phyloP scores from a whole-genome alignment of 2,797 vertebrate genomes.

The Pteronotus mesoamericanus region DNA sequence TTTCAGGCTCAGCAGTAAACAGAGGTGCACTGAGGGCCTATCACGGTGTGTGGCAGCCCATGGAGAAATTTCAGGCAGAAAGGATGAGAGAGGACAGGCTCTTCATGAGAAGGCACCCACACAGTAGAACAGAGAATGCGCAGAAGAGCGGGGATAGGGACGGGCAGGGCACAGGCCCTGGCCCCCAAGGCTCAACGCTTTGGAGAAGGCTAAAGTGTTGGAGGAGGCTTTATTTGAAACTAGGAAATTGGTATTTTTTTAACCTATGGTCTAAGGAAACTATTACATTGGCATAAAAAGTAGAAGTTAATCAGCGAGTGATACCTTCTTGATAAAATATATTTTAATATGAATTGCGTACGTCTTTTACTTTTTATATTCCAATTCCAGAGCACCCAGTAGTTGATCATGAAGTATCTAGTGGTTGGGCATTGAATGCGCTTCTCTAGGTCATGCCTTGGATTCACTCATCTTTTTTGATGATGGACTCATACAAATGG shows the following conservation, averaged over 20 bases:
- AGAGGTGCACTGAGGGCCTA: rapidly evolving
- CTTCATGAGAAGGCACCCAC: neutral
- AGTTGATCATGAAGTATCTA: neutral
- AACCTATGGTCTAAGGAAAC: neutral
- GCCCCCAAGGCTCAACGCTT: neutral
- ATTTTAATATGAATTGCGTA: neutral
- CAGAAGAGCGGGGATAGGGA: too few relatives aligned
- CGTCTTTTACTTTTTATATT: neutral
- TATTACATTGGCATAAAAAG: neutral
- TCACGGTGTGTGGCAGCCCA: rapidly evolving
- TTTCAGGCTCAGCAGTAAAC: neutral
- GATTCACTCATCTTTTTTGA: neutral
- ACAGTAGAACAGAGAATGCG: neutral
- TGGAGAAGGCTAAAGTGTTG: neutral
- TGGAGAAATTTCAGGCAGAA: neutral
- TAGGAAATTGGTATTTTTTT: neutral
- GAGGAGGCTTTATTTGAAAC: neutral
- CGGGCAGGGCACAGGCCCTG: rapidly evolving
- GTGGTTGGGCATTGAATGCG: neutral
- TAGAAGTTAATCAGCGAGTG: neutral
- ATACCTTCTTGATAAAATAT: neutral
- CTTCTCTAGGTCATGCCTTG: neutral
- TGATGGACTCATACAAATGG: neutral
- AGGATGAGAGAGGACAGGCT: neutral
- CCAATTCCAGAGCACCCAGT: neutral